phyloP scores from a whole-genome alignment of 1,140 invertebrate species.

The Teleogryllus occipitalis region DNA sequence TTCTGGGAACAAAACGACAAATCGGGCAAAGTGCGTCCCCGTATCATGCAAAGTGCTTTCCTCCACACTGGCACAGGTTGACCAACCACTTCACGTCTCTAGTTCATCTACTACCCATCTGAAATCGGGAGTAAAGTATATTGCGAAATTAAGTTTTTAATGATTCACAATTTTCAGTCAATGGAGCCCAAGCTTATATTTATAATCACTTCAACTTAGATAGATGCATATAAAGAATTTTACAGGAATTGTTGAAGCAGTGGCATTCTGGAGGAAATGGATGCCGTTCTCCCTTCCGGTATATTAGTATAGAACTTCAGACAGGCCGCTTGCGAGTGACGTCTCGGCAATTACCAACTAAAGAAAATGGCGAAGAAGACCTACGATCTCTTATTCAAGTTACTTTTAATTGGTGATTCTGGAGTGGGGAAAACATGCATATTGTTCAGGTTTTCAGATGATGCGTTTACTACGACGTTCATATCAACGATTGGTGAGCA shows the following conservation, averaged over 20 bases:
- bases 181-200: no score
- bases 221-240: no score
- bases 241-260: background rate
- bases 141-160: no score
- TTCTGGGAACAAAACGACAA: background rate
- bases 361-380: conserved; percentile 83
- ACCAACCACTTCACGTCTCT: no score
- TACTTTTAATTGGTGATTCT: conserved; percentile 94
- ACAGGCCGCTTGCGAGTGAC: conserved; percentile 14
- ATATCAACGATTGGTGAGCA: conserved; percentile 93
- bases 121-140: no score
- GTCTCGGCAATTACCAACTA: conserved; percentile 19
- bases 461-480: conserved; percentile 97
- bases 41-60: background rate
- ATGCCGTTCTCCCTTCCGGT: background rate
- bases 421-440: conserved; percentile 98
- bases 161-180: no score
- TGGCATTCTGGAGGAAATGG: background rate
- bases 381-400: conserved; percentile 97
- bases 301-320: background rate
- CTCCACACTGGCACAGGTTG: no score
- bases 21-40: background rate
- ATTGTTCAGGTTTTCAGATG: conserved; percentile 94
- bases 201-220: no score
- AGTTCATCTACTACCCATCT: no score